Evolutionary conservation across 1,140 invertebrate species (phyloP), one percentile per base, ranked within the genome.

Genomic region (Chrysomallon squamiferum): DNA sequence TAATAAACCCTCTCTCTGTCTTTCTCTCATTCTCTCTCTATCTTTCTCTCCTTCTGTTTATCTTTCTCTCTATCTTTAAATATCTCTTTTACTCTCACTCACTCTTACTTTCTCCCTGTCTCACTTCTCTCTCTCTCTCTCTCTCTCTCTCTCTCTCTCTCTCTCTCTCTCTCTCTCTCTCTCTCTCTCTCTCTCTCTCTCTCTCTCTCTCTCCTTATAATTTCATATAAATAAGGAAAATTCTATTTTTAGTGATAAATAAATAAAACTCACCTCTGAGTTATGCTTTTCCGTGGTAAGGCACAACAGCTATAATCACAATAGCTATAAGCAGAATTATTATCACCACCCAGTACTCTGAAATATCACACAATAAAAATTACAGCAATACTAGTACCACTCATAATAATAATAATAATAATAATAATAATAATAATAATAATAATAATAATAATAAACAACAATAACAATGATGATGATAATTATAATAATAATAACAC

Each of bases 311-410:
- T 25, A 87, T 78, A 6, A 87, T 80, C 35, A 87, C 68, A 27
- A 87, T 87, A 20, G 82, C 80, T 18, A 87, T 64, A 56, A 87
- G 80, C 25, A 87, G 74, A 7, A 87, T 60, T 5, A 87, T 64
- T 41, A 87, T 86, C 20, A 84, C 75, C 3, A 85, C 75, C 85
- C 86, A 87, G 68, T 86, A 86, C 30, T 80, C 86, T 87, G 74
- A 70, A 82, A 72, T 15, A 72, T 41, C 59, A 62, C 68, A 57
- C 65, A 62, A 38, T 15, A n/a, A n/a, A n/a, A n/a, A n/a, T n/a
- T n/a, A n/a, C n/a, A n/a, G n/a, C n/a, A n/a, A n/a, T n/a, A n/a
- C n/a, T n/a, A n/a, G n/a, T n/a, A n/a, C n/a, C n/a, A n/a, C n/a
- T n/a, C n/a, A n/a, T n/a, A n/a, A n/a, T n/a, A n/a, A n/a, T n/a